phyloP scores from a whole-genome alignment of 2,888 invertebrate species.

The Coleophora deauratella region DNA sequence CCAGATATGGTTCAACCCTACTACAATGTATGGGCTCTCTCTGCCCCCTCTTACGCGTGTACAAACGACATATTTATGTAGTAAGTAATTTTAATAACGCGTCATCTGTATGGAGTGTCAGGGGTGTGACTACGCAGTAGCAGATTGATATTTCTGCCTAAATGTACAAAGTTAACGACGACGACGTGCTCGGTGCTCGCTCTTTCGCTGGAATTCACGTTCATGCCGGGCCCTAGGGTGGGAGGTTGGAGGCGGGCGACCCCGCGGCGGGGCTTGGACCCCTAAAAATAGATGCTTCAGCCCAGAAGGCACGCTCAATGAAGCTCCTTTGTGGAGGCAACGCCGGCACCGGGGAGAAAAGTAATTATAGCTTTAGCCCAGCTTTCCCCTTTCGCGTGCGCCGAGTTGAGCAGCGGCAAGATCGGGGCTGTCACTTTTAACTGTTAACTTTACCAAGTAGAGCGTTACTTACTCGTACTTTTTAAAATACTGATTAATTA shows the following conservation, averaged over 20 bases:
- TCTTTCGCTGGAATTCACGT: constrained; percentile 33
- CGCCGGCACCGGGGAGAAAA: constrained; percentile 18
- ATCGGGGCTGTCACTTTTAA: no score
- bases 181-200: constrained; percentile 36
- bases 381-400: no score
- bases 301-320: constrained; percentile 67
- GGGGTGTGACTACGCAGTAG: constrained; percentile 26
- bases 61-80: no score
- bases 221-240: constrained; percentile 29
- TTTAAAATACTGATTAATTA: no score
- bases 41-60: no score
- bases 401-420: no score
- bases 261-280: constrained; percentile 24
- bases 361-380: constrained; percentile 2
- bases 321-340: constrained; percentile 22
- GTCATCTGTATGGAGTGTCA: no score
- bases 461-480: no score
- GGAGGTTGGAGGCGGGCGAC: constrained; percentile 28
- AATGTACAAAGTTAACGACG: constrained; percentile 11
- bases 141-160: constrained; percentile 32
- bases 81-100: no score
- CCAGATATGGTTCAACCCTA: no score
- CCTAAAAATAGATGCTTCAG: constrained; percentile 62
- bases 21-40: no score
- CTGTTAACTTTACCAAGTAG: no score